Conservation (phyloP, 2,113 vertebrate species). For the Proteles cristata region DNA sequence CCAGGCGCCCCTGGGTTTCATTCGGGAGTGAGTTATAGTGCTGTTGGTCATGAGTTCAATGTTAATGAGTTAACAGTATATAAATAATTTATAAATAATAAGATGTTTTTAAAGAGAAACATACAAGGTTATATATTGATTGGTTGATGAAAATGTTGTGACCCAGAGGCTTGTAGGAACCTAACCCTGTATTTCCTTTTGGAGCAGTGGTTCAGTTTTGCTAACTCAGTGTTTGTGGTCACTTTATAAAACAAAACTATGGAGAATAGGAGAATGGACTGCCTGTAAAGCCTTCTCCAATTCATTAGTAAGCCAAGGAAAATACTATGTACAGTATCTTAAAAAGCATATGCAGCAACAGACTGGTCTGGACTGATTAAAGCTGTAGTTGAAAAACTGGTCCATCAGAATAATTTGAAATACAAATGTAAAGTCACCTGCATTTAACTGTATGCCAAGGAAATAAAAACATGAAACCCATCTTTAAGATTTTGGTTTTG, state of each 20-base stretch:
- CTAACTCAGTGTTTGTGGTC: constrained; percentile 9
- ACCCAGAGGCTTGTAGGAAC: neutral
- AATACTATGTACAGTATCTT: constrained; percentile 15
- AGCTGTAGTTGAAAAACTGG: neutral
- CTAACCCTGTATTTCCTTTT: neutral
- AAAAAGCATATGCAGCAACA: neutral
- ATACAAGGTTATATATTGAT: neutral
- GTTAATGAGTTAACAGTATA: neutral
- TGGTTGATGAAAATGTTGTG: constrained; percentile 19
- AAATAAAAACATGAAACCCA: neutral
- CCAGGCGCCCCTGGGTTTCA: neutral
- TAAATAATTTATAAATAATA: neutral
- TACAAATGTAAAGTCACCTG: constrained; percentile 18
- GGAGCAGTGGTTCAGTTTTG: neutral
- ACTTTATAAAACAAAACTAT: neutral
- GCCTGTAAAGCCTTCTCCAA: neutral
- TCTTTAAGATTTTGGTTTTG: constrained; percentile 42
- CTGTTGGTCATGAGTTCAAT: neutral
- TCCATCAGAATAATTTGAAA: constrained; percentile 27
- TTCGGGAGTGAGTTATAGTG: neutral
- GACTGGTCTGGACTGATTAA: neutral
- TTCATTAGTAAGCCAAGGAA: constrained; percentile 29
- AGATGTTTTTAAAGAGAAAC: neutral
- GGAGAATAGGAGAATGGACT: neutral
- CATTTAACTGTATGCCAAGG: neutral